Percentiles rank a stretch among this genome's conserved stretches.
phyloP scores from a whole-genome alignment of 2,113 vertebrate species.

The Myotis lucifugus region DNA sequence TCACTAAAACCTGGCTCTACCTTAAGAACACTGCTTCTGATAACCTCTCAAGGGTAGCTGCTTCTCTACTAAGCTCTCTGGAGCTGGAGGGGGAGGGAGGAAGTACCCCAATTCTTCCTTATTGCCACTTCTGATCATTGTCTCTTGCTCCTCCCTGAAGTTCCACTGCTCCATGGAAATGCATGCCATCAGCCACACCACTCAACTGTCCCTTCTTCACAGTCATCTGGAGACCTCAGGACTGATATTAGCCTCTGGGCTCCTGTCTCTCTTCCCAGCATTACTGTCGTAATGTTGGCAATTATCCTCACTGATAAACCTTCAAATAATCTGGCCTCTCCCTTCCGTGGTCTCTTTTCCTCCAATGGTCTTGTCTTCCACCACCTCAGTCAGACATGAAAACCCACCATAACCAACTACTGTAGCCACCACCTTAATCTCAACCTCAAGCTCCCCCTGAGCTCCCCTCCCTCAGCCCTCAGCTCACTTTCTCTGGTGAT shows the following conservation, averaged over 20 bases:
- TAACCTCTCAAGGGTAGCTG: neutral
- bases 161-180: neutral
- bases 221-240: too few species aligned
- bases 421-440: neutral
- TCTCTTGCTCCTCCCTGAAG: neutral
- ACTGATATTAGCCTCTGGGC: neutral
- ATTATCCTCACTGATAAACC: neutral
- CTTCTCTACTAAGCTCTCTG: neutral
- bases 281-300: neutral
- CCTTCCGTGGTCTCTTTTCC: neutral
- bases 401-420: neutral
- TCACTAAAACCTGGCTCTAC: neutral
- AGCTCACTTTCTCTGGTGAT: neutral
- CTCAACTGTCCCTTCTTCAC: neutral
- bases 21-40: neutral
- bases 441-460: neutral
- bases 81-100: rapidly evolving
- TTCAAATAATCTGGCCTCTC: neutral
- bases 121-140: neutral
- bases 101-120: neutral
- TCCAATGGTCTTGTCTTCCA: neutral
- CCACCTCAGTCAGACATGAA: too few species aligned
- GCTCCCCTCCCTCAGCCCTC: neutral
- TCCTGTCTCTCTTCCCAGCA: neutral
- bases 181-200: too few species aligned